These are phyloP conservation scores for Craseonycteris thonglongyai DNA, from an alignment of 2,113 vertebrate genomes.

Conservation along the genomic window DNA sequence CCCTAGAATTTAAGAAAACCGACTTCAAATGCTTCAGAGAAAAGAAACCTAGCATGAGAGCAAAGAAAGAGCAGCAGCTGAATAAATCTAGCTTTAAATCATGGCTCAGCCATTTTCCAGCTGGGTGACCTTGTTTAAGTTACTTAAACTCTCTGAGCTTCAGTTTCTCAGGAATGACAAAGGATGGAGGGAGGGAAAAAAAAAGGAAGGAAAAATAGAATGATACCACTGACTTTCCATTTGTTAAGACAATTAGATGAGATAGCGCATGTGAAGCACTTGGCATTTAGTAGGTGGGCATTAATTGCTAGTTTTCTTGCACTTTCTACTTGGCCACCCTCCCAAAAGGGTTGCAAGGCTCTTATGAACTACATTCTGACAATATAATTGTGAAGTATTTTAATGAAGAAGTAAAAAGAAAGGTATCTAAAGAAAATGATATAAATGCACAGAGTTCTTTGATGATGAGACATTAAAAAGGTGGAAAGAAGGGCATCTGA, in stretches of 20 bases:
- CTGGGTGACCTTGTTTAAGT: background rate
- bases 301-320: background rate
- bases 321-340: background rate
- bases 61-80: background rate
- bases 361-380: slow-evolving; percentile 11
- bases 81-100: background rate
- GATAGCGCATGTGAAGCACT: too few species aligned
- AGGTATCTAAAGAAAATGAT: background rate
- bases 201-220: background rate
- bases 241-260: background rate
- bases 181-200: background rate
- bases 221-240: background rate
- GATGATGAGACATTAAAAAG: background rate
- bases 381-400: background rate
- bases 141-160: background rate
- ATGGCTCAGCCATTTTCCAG: background rate
- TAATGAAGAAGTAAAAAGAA: slow-evolving; percentile 3
- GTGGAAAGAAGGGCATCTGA: background rate
- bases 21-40: background rate
- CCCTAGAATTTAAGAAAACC: background rate
- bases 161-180: background rate
- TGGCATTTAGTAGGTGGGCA: background rate
- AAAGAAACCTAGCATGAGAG: background rate
- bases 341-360: background rate
- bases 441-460: background rate